These are phyloP conservation scores for Ernsta delagoae DNA, from an alignment of 2,888 invertebrate species.

Conservation along the genomic window DNA sequence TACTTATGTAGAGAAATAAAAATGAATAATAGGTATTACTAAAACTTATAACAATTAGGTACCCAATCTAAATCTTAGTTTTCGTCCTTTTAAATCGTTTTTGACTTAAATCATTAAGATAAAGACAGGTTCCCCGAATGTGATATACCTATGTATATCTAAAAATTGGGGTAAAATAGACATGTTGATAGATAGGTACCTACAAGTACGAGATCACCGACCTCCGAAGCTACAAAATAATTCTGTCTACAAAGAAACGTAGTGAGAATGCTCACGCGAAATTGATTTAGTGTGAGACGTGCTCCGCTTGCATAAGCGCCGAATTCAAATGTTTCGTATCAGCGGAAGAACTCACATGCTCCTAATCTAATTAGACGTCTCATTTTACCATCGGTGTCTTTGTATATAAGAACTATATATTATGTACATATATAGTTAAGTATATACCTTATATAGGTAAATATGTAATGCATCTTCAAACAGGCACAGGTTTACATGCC, in stretches of 20 bases:
- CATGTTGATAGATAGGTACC: not conserved
- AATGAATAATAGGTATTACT: too few species aligned
- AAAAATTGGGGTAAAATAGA: not conserved
- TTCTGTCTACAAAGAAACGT: slow-evolving; percentile 11
- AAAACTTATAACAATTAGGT: too few species aligned
- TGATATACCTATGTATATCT: not conserved
- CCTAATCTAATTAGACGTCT: slow-evolving; percentile 74
- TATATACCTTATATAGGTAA: too few species aligned
- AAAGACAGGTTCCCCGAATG: not conserved
- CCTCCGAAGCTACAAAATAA: slow-evolving; percentile 5
- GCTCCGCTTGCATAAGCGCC: slow-evolving; percentile 49
- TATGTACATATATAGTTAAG: too few species aligned
- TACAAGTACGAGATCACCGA: not conserved
- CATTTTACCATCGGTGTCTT: too few species aligned
- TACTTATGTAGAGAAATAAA: too few species aligned
- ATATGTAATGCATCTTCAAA: too few species aligned
- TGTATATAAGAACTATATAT: too few species aligned
- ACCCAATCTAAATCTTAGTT: too few species aligned
- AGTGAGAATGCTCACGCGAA: slow-evolving; percentile 18
- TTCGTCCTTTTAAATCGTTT: too few species aligned
- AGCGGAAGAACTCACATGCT: slow-evolving; percentile 65
- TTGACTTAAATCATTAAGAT: not conserved
- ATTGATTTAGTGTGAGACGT: slow-evolving; percentile 28
- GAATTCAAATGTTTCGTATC: slow-evolving; percentile 74
- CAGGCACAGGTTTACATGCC: too few species aligned